Conservation (phyloP, 2,797 vertebrate genomes). For the Sebastes flavidus region DNA sequence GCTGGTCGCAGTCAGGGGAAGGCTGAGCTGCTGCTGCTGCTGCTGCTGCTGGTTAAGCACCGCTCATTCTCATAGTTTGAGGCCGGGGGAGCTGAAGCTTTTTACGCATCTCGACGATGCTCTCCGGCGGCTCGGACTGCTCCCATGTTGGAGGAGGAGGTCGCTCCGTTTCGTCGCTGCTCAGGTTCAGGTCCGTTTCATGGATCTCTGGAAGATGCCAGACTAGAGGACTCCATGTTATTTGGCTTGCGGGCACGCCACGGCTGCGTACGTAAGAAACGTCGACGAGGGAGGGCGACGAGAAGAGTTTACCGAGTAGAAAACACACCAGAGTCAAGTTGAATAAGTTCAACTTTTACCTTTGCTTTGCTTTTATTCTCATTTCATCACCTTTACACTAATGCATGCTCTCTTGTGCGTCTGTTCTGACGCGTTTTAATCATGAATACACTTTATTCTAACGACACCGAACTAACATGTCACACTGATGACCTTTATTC, state of each 20-base stretch:
- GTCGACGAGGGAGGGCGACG: conserved; percentile 75
- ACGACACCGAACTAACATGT: accelerated
- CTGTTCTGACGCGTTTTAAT: background rate
- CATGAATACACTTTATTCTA: background rate
- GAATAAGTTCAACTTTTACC: conserved; percentile 47
- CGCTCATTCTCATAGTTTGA: conserved; percentile 62
- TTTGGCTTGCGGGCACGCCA: conserved; percentile 79
- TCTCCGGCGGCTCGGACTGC: conserved; percentile 14
- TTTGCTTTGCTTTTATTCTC: background rate
- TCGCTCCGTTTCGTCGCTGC: conserved; percentile 8
- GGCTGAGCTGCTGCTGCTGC: conserved; percentile 34
- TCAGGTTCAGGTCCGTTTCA: conserved; percentile 23
- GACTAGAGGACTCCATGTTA: conserved; percentile 84
- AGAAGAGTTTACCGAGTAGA: conserved; percentile 43
- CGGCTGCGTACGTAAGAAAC: conserved; percentile 86
- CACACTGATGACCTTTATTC: too few species aligned
- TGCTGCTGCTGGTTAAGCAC: conserved; percentile 62
- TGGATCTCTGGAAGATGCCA: conserved; percentile 72
- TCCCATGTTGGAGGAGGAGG: conserved; percentile 23
- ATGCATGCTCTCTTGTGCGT: background rate
- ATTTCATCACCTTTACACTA: accelerated
- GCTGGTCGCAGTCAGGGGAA: conserved; percentile 57
- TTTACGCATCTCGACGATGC: conserved; percentile 48
- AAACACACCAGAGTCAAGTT: conserved; percentile 34
- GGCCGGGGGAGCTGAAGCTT: conserved; percentile 51